Evolutionary conservation across 2,113 vertebrate genomes (phyloP).

Genomic region (Bolborhynchus lineola): DNA sequence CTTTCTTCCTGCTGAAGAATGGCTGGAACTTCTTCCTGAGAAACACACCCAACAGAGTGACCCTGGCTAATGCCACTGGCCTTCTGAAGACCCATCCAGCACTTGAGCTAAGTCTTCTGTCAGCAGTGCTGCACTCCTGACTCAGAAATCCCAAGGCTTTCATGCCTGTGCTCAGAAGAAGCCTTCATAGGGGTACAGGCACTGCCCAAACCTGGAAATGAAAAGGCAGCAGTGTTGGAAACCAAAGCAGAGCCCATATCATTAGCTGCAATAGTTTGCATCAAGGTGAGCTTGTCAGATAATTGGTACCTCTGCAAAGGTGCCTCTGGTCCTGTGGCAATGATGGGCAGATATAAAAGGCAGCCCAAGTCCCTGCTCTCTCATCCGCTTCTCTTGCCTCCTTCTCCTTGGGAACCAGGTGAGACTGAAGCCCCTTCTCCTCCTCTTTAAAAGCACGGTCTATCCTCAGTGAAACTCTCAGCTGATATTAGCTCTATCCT

Average conservation of each 20-base stretch:
- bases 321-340: neutral
- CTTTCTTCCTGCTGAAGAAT: neutral
- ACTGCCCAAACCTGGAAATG: neutral
- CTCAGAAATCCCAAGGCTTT: neutral
- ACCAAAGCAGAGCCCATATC: neutral
- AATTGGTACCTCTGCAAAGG: neutral
- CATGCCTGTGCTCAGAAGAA: neutral
- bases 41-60: neutral
- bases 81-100: neutral
- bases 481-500: neutral
- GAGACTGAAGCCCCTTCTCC: neutral
- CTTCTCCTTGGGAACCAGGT: neutral
- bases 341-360: neutral
- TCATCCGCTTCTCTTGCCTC: neutral
- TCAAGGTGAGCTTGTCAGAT: neutral
- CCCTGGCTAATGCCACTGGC: neutral
- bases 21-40: neutral
- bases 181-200: neutral
- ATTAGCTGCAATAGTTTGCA: neutral
- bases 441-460: neutral
- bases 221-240: neutral
- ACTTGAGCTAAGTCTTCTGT: neutral
- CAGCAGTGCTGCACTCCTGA: neutral
- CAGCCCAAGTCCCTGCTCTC: neutral
- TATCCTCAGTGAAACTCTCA: neutral